Base-by-base conservation (phyloP, 2,113 vertebrate species). In the Dendropsophus ebraccatus region DNA sequence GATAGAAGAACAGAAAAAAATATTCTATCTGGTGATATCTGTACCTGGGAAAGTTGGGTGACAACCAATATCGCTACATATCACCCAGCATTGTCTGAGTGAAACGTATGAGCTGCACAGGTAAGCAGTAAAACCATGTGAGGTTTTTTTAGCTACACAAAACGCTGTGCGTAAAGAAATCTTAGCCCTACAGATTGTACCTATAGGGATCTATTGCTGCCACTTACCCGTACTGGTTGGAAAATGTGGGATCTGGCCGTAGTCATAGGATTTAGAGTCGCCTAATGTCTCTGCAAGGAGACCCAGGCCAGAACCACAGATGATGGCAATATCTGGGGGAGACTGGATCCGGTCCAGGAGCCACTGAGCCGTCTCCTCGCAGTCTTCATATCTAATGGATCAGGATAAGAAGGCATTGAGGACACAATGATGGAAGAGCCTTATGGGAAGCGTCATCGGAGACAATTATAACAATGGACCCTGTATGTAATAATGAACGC, bases 301-400 rank as follows among this genome's bases (percentile, higher is more conserved):
- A 54, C 95, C 94, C 85, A 96, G 90, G 35, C 95, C 95, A 0
- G 95, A 93, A 3, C 95, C 95, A 17, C 95, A 96, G 89, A 96
- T 95, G 86, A 96, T 95, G 10, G 94, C 95, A 87, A 96, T 92
- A 74, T 92, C 92, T 62, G 95, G 95, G 58, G 93, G 92, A 83
- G 93, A 92, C 65, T 90, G 91, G 0, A 94, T 95, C 19, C 92
- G 91, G 23, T 92, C 89, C 88, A 90, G 88, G 81, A 96, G 67
- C 95, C 95, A 96, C 17, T 94, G 92, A n/a, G 93, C 93, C n/a
- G 95, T 92, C 84, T 89, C 91, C 90, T 94, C 92, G 88, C 93
- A 95, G 54, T 94, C 94, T 0, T 95, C 94, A 73, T 95, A 90
- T 85, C 95, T 95, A 72, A 45, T 62, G n/a, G 9, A 16, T 12